Evolutionary conservation across 2,797 vertebrate genomes (phyloP).

Genomic region (Etheostoma perlongum): DNA sequence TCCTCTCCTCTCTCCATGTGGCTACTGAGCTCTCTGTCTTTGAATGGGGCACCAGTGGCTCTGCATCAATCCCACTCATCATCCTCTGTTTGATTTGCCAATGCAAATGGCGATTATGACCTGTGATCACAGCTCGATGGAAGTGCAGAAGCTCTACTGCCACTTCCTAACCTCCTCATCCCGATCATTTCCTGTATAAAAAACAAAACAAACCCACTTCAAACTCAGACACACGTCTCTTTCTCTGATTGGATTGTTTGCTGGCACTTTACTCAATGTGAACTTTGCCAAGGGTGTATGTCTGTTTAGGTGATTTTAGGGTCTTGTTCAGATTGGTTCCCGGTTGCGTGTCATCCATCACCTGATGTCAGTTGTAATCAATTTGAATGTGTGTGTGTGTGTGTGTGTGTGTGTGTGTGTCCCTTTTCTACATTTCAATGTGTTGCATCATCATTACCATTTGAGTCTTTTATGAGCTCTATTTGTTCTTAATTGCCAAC

Average conservation of each 20-base stretch:
- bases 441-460: slow-evolving; percentile 62
- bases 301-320: slow-evolving; percentile 71
- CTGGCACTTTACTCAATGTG: slow-evolving; percentile 84
- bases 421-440: slow-evolving; percentile 71
- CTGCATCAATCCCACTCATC: slow-evolving; percentile 68
- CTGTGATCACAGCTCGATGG: slow-evolving; percentile 63
- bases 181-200: slow-evolving; percentile 56
- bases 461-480: slow-evolving; percentile 66
- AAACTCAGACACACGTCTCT: slow-evolving; percentile 62
- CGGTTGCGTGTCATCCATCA: slow-evolving; percentile 64
- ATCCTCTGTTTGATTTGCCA: slow-evolving; percentile 73
- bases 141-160: slow-evolving; percentile 53
- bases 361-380: slow-evolving; percentile 69
- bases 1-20: slow-evolving; percentile 68
- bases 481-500: slow-evolving; percentile 79
- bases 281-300: slow-evolving; percentile 83
- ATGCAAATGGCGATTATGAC: slow-evolving; percentile 52
- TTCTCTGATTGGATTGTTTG: slow-evolving; percentile 78
- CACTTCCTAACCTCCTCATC: slow-evolving; percentile 51
- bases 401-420: background rate
- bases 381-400: slow-evolving; percentile 53
- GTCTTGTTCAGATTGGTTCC: slow-evolving; percentile 69
- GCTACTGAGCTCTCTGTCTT: slow-evolving; percentile 66
- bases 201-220: slow-evolving; percentile 41
- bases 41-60: slow-evolving; percentile 65